Evolutionary conservation across 2,113 vertebrate species (phyloP).

Genomic region (Equus quagga): DNA sequence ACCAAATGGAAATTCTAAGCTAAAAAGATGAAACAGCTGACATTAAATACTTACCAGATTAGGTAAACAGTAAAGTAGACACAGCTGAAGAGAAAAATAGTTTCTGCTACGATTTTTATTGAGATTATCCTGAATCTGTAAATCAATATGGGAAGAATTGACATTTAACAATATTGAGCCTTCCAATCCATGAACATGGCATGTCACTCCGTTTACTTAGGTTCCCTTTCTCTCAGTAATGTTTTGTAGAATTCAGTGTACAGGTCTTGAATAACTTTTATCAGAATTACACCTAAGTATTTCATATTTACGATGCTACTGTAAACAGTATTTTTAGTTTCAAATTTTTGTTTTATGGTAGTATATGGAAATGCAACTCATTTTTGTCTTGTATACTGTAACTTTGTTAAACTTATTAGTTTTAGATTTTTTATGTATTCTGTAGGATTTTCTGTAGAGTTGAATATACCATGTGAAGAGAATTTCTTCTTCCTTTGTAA

Average conservation of each 20-base stretch:
- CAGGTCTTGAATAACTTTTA: background rate
- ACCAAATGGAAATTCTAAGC: conserved; percentile 21
- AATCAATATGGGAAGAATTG: background rate
- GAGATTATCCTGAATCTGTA: background rate
- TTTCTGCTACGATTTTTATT: background rate
- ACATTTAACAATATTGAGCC: background rate
- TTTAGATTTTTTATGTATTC: background rate
- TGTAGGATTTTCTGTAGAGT: background rate
- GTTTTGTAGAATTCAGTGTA: background rate
- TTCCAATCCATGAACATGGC: background rate
- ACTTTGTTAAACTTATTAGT: background rate
- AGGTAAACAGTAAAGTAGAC: background rate
- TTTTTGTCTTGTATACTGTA: background rate
- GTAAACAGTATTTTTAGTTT: background rate
- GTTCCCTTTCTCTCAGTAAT: background rate
- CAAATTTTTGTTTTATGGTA: background rate
- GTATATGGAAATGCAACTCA: too few relatives aligned
- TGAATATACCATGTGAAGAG: background rate
- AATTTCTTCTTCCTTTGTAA: background rate
- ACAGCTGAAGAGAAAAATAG: background rate
- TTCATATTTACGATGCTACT: background rate
- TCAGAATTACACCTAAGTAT: background rate
- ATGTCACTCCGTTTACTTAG: background rate
- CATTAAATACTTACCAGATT: conserved; percentile 21
- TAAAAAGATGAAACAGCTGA: background rate